phyloP scores from a whole-genome alignment of 1,140 invertebrate species.

The Lepidurus arcticus region DNA sequence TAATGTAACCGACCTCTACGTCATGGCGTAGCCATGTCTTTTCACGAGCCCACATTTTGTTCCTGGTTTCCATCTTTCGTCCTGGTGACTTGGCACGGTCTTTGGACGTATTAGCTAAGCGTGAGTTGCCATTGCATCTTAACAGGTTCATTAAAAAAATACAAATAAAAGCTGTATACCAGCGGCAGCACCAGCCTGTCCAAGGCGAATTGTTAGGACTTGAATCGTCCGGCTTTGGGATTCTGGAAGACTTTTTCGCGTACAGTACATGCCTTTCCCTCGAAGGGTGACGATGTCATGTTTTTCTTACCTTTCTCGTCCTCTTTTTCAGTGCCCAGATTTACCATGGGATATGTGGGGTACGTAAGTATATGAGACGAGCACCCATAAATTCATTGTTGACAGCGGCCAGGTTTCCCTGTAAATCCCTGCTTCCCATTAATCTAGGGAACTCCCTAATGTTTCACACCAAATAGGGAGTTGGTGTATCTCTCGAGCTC shows the following conservation, averaged over 20 bases:
- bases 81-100: conserved; percentile 1
- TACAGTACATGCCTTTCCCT: background rate
- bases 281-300: conserved; percentile 6
- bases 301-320: background rate
- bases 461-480: too few species aligned
- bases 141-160: background rate
- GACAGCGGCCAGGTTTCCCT: too few species aligned
- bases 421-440: too few species aligned
- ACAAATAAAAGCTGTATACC: background rate
- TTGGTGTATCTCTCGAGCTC: too few species aligned
- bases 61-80: background rate
- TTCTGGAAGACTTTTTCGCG: background rate
- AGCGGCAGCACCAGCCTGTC: background rate
- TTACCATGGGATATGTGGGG: background rate
- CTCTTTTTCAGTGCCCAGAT: background rate
- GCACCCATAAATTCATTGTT: too few species aligned
- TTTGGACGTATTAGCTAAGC: conserved; percentile 12
- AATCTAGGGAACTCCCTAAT: too few species aligned
- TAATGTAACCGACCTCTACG: conserved; percentile 3
- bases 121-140: background rate
- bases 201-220: background rate
- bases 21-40: background rate
- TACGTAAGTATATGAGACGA: background rate
- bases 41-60: background rate
- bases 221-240: background rate